These are phyloP conservation scores for Bostrychus sinensis DNA, from an alignment of 2,113 vertebrate species.

Conservation along the genomic window DNA sequence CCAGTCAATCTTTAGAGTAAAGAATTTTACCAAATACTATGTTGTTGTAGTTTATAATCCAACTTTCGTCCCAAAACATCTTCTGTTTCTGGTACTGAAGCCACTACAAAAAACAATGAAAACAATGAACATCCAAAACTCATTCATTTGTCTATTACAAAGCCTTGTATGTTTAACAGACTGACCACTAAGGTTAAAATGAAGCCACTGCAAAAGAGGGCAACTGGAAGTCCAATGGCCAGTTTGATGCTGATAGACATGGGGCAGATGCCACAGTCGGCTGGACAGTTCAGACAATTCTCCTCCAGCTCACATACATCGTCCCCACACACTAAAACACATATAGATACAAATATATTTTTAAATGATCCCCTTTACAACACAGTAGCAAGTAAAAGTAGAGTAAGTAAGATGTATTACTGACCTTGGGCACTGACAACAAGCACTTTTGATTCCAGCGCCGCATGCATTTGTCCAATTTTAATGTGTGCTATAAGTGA, in stretches of 20 bases:
- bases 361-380: neutral
- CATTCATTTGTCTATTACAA: neutral
- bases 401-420: neutral
- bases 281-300: conserved; percentile 79
- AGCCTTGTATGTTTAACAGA: neutral
- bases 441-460: conserved; percentile 77
- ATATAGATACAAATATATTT: neutral
- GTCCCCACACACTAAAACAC: conserved; percentile 78
- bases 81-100: conserved; percentile 84
- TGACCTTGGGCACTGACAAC: conserved; percentile 80
- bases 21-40: conserved; percentile 75
- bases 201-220: conserved; percentile 78
- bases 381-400: neutral
- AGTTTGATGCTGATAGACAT: conserved; percentile 77
- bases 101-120: conserved; percentile 66
- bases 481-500: conserved; percentile 82
- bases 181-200: conserved; percentile 80
- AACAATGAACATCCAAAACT: conserved; percentile 15
- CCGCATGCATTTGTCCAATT: conserved; percentile 79
- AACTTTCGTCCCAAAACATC: conserved; percentile 85
- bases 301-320: conserved; percentile 75
- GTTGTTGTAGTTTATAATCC: conserved; percentile 81
- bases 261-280: conserved; percentile 81
- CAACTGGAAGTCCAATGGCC: conserved; percentile 76
- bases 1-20: neutral